Conservation (phyloP, 2,113 vertebrate genomes). For the Ramphastos sulfuratus region DNA sequence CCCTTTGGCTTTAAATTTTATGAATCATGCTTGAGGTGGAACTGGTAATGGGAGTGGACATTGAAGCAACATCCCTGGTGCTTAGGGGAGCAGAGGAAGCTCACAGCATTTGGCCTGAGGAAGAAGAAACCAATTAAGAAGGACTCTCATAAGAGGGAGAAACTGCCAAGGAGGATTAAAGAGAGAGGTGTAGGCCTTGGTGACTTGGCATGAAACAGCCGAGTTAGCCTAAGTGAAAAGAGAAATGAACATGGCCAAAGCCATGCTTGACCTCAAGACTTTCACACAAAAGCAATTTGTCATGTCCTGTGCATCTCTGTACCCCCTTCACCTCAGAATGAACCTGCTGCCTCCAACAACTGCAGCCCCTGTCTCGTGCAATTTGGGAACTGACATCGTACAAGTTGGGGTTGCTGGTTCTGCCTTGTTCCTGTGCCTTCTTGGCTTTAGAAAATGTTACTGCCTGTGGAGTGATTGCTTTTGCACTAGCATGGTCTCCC, state of each 20-base stretch:
- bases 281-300: background rate
- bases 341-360: background rate
- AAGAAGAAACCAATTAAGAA: constrained; percentile 40
- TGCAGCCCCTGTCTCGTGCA: accelerated
- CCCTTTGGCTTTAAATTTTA: constrained; percentile 53
- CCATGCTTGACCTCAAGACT: background rate
- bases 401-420: accelerated
- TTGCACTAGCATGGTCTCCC: background rate
- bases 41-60: constrained; percentile 61
- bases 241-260: background rate
- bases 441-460: background rate
- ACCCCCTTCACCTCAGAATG: background rate
- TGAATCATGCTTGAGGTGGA: constrained; percentile 65
- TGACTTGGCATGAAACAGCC: background rate
- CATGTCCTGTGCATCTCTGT: background rate
- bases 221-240: background rate
- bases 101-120: constrained; percentile 27
- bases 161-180: constrained; percentile 53
- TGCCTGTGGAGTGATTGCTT: accelerated
- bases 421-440: background rate
- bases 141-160: background rate
- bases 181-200: constrained; percentile 48
- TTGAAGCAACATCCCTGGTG: constrained; percentile 43
- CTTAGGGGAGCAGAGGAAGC: constrained; percentile 38
- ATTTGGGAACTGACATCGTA: background rate